Base-by-base conservation (phyloP, 2,888 invertebrate genomes). In the Philhelius pedissequus region DNA sequence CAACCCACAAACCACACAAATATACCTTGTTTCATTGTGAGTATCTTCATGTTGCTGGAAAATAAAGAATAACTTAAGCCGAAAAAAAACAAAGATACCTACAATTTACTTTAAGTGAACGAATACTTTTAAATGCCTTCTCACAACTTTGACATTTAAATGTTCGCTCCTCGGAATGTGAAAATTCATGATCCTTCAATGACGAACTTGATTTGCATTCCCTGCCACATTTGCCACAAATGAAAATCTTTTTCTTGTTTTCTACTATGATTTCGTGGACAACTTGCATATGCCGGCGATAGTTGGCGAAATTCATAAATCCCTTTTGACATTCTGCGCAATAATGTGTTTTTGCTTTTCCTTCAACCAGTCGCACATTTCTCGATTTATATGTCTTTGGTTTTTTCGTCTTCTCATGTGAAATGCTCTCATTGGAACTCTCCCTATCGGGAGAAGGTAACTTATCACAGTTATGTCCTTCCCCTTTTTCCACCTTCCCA, bases 21-120 rank as follows among this genome's bases (percentile, higher is more conserved):
- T 87, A 82, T 90, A 90, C 64, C 90, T 90, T 60, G 90, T 90
- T 0, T 90, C 89, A 77, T 90, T 90, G 35, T 90, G 90, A 0
- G 88, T 91, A 80, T 90, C 91, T 87, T 90, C 88, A 68, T 90
- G 90, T 6, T 86, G 89, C 87, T 90, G 86, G 86, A 50, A 71
- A 84, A 48, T 13, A 45, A n/a, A n/a, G n/a, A n/a, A 0, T 2
- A 11, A 40, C 3, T 3, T 35, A 4, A 62, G 11, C 1, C 9
- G 0, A n/a, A 32, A 35, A 4, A 11, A 56, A 40, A 3, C 0
- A 45, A 20, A 45, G 11, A n/a, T n/a, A n/a, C n/a, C n/a, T n/a
- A n/a, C n/a, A n/a, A n/a, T 18, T 30, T 40, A 62, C 60, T 40
- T 25, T 32, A 5, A 22, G 52, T 7, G 32, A 52, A 3, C 0